Conservation (phyloP, 2,797 vertebrate genomes). For the Gadopsis bispinosus region DNA sequence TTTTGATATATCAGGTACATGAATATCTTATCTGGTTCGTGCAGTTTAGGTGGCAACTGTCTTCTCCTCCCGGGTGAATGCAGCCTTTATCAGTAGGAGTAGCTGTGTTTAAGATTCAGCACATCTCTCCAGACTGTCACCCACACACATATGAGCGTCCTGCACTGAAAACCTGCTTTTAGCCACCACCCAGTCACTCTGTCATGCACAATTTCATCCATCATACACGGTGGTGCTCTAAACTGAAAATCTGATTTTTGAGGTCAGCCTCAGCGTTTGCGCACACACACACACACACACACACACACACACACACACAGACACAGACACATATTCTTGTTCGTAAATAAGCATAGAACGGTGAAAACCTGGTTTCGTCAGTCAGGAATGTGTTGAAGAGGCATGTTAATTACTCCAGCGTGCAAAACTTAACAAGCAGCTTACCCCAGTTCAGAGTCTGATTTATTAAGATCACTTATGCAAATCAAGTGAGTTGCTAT, state of each 20-base stretch:
- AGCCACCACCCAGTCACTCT: conserved; percentile 41
- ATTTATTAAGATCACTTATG: conserved; percentile 68
- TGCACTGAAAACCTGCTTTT: conserved; percentile 50
- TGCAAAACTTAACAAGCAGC: conserved; percentile 49
- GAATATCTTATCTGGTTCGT: conserved; percentile 23
- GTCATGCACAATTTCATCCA: conserved; percentile 55
- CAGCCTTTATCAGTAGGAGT: conserved; percentile 55
- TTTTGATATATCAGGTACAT: too few relatives aligned
- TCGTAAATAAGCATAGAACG: neutral
- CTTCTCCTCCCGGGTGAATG: conserved; percentile 42
- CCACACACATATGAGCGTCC: conserved; percentile 52
- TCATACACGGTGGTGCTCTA: conserved; percentile 22
- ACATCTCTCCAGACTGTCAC: conserved; percentile 61
- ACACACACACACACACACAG: neutral
- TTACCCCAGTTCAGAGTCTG: conserved; percentile 28
- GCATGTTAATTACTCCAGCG: conserved; percentile 42
- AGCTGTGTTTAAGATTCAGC: conserved; percentile 66
- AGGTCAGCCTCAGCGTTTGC: neutral
- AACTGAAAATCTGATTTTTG: conserved; percentile 40
- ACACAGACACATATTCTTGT: neutral
- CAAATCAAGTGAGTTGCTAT: conserved; percentile 57
- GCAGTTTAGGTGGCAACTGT: conserved; percentile 21
- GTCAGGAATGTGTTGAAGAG: conserved; percentile 33
- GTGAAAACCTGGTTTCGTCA: conserved; percentile 26
- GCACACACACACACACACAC: neutral